Evolutionary conservation across 1,140 invertebrate species (phyloP), one percentile per base, ranked within the genome.

Genomic region (Zaprionus camerounensis): DNA sequence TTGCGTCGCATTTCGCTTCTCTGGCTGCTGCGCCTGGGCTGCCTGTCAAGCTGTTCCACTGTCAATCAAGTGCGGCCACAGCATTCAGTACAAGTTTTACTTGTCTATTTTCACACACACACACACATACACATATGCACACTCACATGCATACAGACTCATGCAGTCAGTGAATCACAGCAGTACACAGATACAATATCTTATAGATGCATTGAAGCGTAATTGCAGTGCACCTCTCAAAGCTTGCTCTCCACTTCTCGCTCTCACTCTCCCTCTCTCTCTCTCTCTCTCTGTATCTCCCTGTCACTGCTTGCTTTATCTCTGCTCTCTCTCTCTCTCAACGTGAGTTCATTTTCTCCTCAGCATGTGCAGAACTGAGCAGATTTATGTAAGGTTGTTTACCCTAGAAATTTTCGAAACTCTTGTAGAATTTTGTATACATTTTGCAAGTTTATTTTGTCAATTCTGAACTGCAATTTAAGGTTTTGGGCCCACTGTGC

Each of bases 151-250:
- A 66, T 41, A 67, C 67, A 72, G 24, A 51, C 46, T 78, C 24
- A 64, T 53, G 64, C 34, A 80, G 36, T 72, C 56, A 66, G 41
- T 55, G 62, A 74, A 49, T 36, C 58, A 46, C 26, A 44, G 65
- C 71, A 34, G 13, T 69, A 62, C 51, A 87, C 51, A 87, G 78
- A 81, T 87, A 87, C 80, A 78, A 81, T 84, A 88, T 88, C 85
- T 90, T 88, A 78, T 76, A 66, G 67, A 80, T 87, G 85, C 85
- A 88, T 83, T 88, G 62, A 88, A 90, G 84, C 81, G 78, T 81
- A 84, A 79, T 88, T 88, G 85, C 71, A 88, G 57, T 55, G 41
- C 76, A 78, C 80, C 80, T 83, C 76, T 73, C 71, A 72, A 67
- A 71, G 31, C 26, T 34, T 20, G 17, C 36, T 58, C 68, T 46